Base-by-base conservation (phyloP, 2,113 vertebrate species). In the Chamaea fasciata region DNA sequence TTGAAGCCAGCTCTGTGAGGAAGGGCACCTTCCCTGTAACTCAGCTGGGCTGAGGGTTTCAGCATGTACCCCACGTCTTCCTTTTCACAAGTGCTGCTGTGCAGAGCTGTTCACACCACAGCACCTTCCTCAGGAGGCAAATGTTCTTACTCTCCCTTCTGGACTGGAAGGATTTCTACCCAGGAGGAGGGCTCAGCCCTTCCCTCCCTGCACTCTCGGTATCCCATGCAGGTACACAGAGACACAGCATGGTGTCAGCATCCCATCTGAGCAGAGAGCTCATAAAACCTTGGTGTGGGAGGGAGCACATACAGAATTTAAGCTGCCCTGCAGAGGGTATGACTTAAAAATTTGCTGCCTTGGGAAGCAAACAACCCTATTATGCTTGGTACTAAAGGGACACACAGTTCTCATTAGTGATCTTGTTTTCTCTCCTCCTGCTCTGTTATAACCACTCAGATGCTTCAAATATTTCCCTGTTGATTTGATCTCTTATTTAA, bases 301-400 rank as follows among this genome's bases (percentile, higher is more conserved):
- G 52, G 39, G 64, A 91, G 70, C 31, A 47, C 14, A 3, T 44
- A 52, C 44, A 56, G 59, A 92, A 59, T 74, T 81, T 44, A 73
- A 67, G 64, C n/a, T 89, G 56, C 67, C 75, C 56, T 90, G 20
- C 21, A 47, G 85, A 90, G 76, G 24, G 11, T 88, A 63, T 11
- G 31, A n/a, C 56, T 96, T 92, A 9, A 93, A 89, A 83, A 92
- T 86, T 35, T 57, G 47, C 56, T 75, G 47, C 64, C 83, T 81
- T 84, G 83, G 87, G 94, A 87, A n/a, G 65, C 52, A 75, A 81
- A 52, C 33, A 91, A 28, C 60, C 18, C 69, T 41, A 41, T 92
- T 89, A 86, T 60, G 52, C n/a, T 78, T 83, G 59, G 56, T 65
- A 79, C 81, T 95, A 94, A 95, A 95, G 92, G 87, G 96, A 87